Percentiles rank a stretch among this genome's conserved stretches.
These are phyloP conservation scores for Chydorus sphaericus DNA, from an alignment of 2,888 invertebrate genomes.

Conservation along the genomic window DNA sequence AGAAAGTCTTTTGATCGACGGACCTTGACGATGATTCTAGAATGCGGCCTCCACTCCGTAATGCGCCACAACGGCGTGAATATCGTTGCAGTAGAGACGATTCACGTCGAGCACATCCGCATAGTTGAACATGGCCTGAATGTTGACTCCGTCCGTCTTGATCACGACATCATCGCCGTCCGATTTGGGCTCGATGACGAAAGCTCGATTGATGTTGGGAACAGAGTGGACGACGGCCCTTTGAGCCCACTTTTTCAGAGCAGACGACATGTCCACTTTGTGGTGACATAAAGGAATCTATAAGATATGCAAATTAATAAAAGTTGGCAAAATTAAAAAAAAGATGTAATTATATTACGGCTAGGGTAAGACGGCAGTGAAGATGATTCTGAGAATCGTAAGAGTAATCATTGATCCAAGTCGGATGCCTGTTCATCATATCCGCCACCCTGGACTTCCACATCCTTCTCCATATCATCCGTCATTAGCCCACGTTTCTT, in stretches of 20 bases:
- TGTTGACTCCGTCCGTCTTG: slow-evolving; percentile 91
- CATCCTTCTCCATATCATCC: slow-evolving; percentile 26
- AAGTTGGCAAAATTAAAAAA: slow-evolving; percentile 14
- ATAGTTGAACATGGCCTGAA: slow-evolving; percentile 76
- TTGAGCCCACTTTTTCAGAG: slow-evolving; percentile 51
- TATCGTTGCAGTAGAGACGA: slow-evolving; percentile 79
- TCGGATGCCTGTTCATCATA: slow-evolving; percentile 27
- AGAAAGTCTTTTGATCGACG: not conserved
- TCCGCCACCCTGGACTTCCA: not conserved
- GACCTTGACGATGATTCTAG: slow-evolving; percentile 68
- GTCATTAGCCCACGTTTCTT: slow-evolving; percentile 22
- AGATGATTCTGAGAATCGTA: slow-evolving; percentile 58
- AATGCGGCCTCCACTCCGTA: slow-evolving; percentile 96
- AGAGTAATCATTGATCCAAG: slow-evolving; percentile 44
- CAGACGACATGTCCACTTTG: slow-evolving; percentile 58
- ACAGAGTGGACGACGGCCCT: slow-evolving; percentile 66
- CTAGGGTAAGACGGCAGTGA: slow-evolving; percentile 74
- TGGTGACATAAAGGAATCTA: slow-evolving; percentile 43
- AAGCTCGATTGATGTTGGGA: slow-evolving; percentile 65
- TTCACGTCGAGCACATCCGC: slow-evolving; percentile 61
- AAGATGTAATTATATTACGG: slow-evolving; percentile 34
- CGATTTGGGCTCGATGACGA: slow-evolving; percentile 43
- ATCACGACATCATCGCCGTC: slow-evolving; percentile 40
- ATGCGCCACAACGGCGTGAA: slow-evolving; percentile 72
- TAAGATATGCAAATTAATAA: slow-evolving; percentile 21